Percentiles rank a stretch among this genome's conserved stretches.
These are phyloP conservation scores for Engystomops pustulosus DNA, from an alignment of 2,113 vertebrate genomes.

Conservation along the genomic window DNA sequence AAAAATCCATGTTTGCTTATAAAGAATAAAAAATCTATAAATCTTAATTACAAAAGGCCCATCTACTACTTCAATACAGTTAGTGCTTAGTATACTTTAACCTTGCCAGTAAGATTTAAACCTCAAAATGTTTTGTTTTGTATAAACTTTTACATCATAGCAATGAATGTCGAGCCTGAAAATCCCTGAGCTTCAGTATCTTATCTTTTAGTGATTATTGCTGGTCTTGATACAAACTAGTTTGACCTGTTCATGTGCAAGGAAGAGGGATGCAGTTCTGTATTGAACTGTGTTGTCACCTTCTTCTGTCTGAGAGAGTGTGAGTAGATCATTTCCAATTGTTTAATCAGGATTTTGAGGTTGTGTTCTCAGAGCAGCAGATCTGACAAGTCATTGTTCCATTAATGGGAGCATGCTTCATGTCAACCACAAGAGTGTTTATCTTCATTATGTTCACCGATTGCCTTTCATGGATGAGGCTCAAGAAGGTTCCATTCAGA, in stretches of 20 bases:
- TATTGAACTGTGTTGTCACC: not conserved
- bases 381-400: not conserved
- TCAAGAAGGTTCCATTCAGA: not conserved
- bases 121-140: no score
- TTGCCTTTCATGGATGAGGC: conserved; percentile 10
- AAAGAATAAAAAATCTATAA: not conserved
- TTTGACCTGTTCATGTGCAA: no score
- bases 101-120: no score
- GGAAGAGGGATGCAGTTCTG: no score
- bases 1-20: no score
- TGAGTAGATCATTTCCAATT: not conserved
- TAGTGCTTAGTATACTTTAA: no score
- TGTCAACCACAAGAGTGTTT: not conserved
- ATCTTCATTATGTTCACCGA: not conserved
- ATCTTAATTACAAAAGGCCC: not conserved
- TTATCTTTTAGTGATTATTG: no score
- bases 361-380: not conserved
- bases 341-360: not conserved
- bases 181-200: no score
- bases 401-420: not conserved
- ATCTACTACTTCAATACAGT: no score
- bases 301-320: not conserved
- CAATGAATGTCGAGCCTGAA: no score
- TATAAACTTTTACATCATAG: no score
- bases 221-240: no score